Base-by-base conservation (phyloP, 2,888 invertebrate species). In the Morpho deidamia region DNA sequence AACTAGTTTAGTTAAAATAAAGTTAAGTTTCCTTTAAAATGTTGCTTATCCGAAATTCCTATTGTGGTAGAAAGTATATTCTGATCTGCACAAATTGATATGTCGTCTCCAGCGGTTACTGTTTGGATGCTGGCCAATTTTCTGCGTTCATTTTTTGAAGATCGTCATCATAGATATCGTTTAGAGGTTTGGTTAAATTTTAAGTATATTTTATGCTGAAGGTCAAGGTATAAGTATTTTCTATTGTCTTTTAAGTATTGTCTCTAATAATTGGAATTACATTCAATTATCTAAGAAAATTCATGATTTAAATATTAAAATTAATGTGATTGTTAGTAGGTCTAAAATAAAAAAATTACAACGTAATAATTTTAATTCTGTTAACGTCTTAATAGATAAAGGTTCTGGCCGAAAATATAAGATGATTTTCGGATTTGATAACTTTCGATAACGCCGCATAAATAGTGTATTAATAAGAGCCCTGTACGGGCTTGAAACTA, bases 11-110 rank as follows among this genome's bases (percentile, higher is more conserved):
- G n/a, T n/a, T n/a, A 23, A 23, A 5, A 23, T 23, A 23, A 3
- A 23, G 23, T 23, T 23, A 23, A 23, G 1, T 39, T n/a, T n/a
- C 39, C 39, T n/a, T 11, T 9, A 9, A 44, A n/a, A 11, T 38
- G 46, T 45, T 11, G 47, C 32, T 38, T 56, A 56, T 56, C 44
- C 52, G 9, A 44, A 45, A 40, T 44, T 14, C 10, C 10, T 51
- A 38, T n/a, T 45, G 48, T 45, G 42, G 49, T 48, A 49, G 52
- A 52, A 52, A 44, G 11, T 40, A 11, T 48, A 43, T 23, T 46
- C 35, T 46, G 34, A 46, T 49, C 23, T 39, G 12, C 11, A 23
- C 11, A 56, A 56, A 56, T 56, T 49, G 56, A 45, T 10, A 35
- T 52, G 56, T 56, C 56, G 42, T 34, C 14, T 32, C 14, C 56